Percentiles rank a stretch among this genome's conserved stretches.
phyloP scores from a whole-genome alignment of 2,888 invertebrate genomes.

The Prosapia bicincta region DNA sequence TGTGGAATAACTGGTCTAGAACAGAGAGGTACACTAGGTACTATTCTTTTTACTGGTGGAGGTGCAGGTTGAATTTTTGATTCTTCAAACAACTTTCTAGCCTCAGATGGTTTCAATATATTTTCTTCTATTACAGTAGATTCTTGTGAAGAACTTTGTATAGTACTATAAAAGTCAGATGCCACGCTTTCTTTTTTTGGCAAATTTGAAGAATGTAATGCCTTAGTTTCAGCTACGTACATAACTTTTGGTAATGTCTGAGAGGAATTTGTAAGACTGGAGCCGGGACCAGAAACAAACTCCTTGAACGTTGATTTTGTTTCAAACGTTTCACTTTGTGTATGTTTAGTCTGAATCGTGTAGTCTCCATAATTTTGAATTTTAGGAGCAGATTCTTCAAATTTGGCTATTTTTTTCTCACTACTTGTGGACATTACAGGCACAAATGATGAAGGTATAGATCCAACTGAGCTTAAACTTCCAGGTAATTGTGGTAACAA shows the following conservation, averaged over 20 bases:
- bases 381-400: background rate
- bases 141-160: conserved; percentile 6
- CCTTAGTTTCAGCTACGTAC: conserved; percentile 47
- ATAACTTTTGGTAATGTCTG: conserved; percentile 43
- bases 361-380: background rate
- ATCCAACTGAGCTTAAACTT: background rate
- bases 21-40: conserved; percentile 43
- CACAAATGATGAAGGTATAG: background rate
- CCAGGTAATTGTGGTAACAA: background rate
- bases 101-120: conserved; percentile 48
- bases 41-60: conserved; percentile 23
- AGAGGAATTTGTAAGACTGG: conserved; percentile 21
- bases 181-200: conserved; percentile 41
- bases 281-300: background rate
- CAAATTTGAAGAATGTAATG: conserved; percentile 47
- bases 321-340: background rate
- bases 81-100: conserved; percentile 50
- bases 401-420: background rate
- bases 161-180: conserved; percentile 37
- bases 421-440: background rate
- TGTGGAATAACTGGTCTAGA: conserved; percentile 25
- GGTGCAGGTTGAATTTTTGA: background rate
- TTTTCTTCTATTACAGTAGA: conserved; percentile 46
- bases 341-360: conserved; percentile 11
- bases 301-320: background rate